These are phyloP conservation scores for Galerucella nymphaeae DNA, from an alignment of 2,888 invertebrate species.

Conservation along the genomic window DNA sequence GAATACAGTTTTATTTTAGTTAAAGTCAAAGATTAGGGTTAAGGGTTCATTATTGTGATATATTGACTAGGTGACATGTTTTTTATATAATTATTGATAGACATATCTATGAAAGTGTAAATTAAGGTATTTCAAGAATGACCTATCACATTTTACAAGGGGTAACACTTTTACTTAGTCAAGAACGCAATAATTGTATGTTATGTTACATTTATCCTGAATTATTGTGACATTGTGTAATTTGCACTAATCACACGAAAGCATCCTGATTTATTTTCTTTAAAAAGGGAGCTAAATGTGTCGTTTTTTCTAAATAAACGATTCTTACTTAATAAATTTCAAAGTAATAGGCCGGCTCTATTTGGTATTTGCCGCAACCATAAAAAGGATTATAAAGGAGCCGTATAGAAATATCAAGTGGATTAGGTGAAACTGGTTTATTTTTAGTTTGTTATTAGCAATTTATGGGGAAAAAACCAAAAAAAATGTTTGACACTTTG, in stretches of 20 bases:
- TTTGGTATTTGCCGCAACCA: conserved; percentile 21
- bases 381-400: conserved; percentile 18
- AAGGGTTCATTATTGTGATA: too few species aligned
- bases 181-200: background rate
- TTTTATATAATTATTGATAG: background rate
- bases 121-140: too few species aligned
- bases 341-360: conserved; percentile 26
- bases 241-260: background rate
- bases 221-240: background rate
- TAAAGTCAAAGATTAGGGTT: too few species aligned
- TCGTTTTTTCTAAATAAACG: conserved; percentile 4
- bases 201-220: background rate
- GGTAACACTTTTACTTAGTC: background rate
- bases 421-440: background rate
- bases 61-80: too few species aligned
- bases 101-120: too few species aligned
- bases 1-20: background rate
- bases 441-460: background rate
- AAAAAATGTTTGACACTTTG: too few species aligned
- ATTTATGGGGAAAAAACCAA: too few species aligned
- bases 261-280: background rate
- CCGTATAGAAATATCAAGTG: conserved; percentile 10
- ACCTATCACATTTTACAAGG: too few species aligned
- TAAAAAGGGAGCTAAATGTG: background rate
- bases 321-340: conserved; percentile 32